These are phyloP conservation scores for Gryllus bimaculatus DNA, from an alignment of 1,140 invertebrate species.

Conservation along the genomic window DNA sequence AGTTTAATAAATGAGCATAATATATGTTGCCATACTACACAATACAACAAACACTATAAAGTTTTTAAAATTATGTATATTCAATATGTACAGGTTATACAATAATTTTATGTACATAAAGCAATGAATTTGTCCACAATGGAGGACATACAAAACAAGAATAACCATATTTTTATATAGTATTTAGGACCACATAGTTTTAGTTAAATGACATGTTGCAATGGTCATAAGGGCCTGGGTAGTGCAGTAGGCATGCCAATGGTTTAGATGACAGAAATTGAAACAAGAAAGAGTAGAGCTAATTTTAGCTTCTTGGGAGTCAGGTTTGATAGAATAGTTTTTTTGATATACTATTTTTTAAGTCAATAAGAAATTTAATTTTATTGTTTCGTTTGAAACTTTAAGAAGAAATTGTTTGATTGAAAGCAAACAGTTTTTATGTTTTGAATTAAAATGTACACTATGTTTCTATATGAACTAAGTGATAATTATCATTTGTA, in stretches of 20 bases:
- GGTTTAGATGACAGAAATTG: background rate
- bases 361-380: background rate
- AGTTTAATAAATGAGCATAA: background rate
- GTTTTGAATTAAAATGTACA: too few species aligned
- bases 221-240: background rate
- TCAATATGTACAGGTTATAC: background rate
- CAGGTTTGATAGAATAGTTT: background rate
- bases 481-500: too few species aligned
- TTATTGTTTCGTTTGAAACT: background rate
- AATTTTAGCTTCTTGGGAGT: background rate
- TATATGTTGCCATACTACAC: background rate
- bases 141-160: background rate
- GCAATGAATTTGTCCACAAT: background rate
- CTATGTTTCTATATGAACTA: too few species aligned
- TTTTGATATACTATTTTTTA: background rate
- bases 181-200: background rate
- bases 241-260: background rate
- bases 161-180: background rate
- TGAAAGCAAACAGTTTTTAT: too few species aligned
- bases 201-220: background rate
- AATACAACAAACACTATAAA: background rate
- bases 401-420: too few species aligned
- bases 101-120: background rate
- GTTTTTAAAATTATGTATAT: background rate
- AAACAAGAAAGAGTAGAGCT: background rate